Evolutionary conservation across 2,797 vertebrate species (phyloP).

Genomic region (Orientallactaga sibirica): DNA sequence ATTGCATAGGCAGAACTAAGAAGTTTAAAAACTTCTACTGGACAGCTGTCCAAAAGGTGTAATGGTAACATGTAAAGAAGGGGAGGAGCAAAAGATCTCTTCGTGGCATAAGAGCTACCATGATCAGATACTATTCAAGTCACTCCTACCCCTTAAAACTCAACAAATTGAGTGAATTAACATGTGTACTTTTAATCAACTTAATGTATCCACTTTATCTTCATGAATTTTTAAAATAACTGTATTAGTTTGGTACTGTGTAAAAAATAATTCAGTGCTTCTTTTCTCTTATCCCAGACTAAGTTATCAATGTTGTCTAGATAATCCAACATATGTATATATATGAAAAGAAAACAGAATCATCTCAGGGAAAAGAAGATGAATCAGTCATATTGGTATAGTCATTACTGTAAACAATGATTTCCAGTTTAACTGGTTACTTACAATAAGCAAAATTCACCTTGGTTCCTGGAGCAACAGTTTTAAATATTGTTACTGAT

Average conservation of each 20-base stretch:
- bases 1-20: conserved; percentile 27
- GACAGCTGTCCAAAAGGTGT: conserved; percentile 31
- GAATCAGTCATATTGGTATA: background rate
- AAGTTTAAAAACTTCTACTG: conserved; percentile 30
- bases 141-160: background rate
- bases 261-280: conserved; percentile 21
- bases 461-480: background rate
- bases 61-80: conserved; percentile 3
- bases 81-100: background rate
- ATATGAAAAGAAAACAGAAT: background rate
- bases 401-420: conserved; percentile 13
- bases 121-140: background rate
- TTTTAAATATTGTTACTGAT: conserved; percentile 33
- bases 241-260: background rate
- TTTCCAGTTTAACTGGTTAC: conserved; percentile 40
- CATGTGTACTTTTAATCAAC: conserved; percentile 17
- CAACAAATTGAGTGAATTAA: conserved; percentile 17
- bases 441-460: conserved; percentile 42
- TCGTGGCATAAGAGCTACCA: background rate
- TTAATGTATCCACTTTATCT: conserved; percentile 9
- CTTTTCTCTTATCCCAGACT: background rate
- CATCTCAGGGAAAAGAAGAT: background rate
- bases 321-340: background rate
- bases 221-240: background rate
- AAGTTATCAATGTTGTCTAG: conserved; percentile 9